Evolutionary conservation across 2,113 vertebrate species (phyloP).

Genomic region (Anhinga anhinga): DNA sequence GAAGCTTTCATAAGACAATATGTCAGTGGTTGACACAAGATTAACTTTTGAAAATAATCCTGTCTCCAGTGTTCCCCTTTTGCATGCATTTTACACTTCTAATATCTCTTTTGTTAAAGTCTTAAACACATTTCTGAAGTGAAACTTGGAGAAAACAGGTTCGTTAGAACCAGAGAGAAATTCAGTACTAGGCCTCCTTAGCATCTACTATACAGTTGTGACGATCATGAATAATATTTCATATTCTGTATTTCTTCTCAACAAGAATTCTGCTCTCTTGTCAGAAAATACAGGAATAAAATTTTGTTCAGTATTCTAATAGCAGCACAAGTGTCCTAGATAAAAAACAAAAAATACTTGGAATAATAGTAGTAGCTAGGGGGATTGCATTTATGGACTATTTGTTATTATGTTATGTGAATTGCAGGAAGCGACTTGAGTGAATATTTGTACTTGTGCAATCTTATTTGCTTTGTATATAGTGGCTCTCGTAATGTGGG

Average conservation of each 20-base stretch:
- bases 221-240: background rate
- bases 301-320: background rate
- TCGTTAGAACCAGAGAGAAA: background rate
- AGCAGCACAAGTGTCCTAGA: background rate
- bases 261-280: background rate
- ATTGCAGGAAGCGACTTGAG: conserved; percentile 34
- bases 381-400: conserved; percentile 30
- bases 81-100: background rate
- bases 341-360: conserved; percentile 7
- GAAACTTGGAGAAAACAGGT: background rate
- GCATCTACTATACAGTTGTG: background rate
- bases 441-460: conserved; percentile 57
- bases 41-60: background rate
- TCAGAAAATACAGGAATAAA: background rate
- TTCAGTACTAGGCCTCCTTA: background rate
- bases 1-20: background rate
- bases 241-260: background rate
- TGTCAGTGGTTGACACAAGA: background rate
- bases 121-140: background rate
- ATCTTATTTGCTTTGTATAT: conserved; percentile 62
- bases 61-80: background rate
- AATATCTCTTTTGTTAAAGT: background rate
- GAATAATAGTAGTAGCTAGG: conserved; percentile 5
- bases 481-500: conserved; percentile 7
- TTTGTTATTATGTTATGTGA: conserved; percentile 60